Evolutionary conservation across 2,113 vertebrate genomes (phyloP).

Genomic region (Passerina amoena): DNA sequence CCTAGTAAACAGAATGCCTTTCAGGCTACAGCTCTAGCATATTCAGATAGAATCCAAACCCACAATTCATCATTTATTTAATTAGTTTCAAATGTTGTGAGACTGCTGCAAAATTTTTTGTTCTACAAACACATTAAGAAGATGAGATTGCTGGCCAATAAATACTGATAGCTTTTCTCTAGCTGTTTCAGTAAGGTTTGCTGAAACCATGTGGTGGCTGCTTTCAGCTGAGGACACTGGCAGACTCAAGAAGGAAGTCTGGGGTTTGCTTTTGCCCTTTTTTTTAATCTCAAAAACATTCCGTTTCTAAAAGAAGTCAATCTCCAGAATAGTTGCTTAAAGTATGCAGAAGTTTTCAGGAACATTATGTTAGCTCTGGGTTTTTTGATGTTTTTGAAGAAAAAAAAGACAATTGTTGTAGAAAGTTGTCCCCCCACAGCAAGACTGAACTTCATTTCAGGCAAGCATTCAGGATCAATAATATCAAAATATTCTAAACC

Average conservation of each 20-base stretch:
- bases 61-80: neutral
- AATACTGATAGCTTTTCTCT: neutral
- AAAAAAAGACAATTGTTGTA: neutral
- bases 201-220: neutral
- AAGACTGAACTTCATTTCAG: neutral
- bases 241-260: neutral
- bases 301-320: neutral
- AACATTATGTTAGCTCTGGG: neutral
- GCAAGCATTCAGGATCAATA: neutral
- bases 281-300: neutral
- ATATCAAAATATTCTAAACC: neutral
- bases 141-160: neutral
- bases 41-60: neutral
- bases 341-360: neutral
- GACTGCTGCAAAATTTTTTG: neutral
- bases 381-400: neutral
- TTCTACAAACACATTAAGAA: neutral
- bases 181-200: neutral
- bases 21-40: neutral
- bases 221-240: neutral
- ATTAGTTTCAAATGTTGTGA: neutral
- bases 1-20: neutral
- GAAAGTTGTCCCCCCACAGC: neutral
- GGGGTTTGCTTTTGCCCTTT: accelerated
- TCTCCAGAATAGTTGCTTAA: neutral